Percentiles rank a stretch among this genome's conserved stretches.
phyloP scores from a whole-genome alignment of 2,113 vertebrate species.

The Phocoena sinus region DNA sequence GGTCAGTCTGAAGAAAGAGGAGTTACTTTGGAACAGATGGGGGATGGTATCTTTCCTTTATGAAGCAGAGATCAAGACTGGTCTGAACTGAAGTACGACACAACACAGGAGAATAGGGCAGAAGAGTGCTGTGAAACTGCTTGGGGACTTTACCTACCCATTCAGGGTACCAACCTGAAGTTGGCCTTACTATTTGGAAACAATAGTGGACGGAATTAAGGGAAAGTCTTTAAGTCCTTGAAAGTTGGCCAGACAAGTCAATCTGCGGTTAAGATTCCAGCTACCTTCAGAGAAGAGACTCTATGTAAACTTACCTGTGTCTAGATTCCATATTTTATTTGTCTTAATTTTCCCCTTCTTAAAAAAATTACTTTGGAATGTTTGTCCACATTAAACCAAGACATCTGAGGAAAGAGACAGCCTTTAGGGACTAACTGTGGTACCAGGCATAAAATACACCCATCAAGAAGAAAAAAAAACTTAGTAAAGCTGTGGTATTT shows the following conservation, averaged over 20 bases:
- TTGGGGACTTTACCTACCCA: neutral
- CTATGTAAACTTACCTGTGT: neutral
- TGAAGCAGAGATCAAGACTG: neutral
- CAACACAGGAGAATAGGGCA: neutral
- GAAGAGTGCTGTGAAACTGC: neutral
- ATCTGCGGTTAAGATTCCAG: neutral
- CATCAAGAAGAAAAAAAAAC: neutral
- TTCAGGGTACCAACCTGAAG: neutral
- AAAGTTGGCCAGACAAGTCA: neutral
- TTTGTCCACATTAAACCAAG: slow-evolving; percentile 7
- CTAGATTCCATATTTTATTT: neutral
- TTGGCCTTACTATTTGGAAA: neutral
- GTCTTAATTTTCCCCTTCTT: slow-evolving; percentile 15
- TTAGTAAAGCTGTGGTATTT: neutral
- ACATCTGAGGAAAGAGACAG: neutral
- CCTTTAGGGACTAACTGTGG: neutral
- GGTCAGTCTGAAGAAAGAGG: neutral
- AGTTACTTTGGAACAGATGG: neutral
- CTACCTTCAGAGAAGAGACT: neutral
- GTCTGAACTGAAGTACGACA: neutral
- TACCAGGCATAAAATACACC: neutral
- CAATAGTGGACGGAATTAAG: neutral
- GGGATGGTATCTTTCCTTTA: neutral
- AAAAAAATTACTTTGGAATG: slow-evolving; percentile 4
- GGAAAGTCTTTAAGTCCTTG: neutral